Evolutionary conservation across 92 coral and sea anemone genomes (phyloP).

Genomic region (Ricordea florida): DNA sequence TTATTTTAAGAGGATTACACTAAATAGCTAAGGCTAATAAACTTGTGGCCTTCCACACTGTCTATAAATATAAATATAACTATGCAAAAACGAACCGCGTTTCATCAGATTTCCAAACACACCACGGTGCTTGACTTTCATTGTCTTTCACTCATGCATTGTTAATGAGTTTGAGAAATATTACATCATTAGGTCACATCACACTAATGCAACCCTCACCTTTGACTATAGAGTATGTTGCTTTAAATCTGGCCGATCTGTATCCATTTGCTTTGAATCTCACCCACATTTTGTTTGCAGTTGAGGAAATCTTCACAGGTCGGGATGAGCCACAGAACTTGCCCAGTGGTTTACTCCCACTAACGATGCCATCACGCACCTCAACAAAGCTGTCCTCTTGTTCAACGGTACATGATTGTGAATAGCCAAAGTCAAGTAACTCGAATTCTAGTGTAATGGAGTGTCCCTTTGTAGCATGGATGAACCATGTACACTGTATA

Average conservation of each 20-base stretch:
- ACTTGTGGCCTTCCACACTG: neutral
- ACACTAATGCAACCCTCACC: slow-evolving; percentile 5
- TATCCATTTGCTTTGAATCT: slow-evolving; percentile 53
- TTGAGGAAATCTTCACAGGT: slow-evolving; percentile 44
- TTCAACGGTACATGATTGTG: slow-evolving; percentile 19
- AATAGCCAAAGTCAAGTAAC: slow-evolving; percentile 61
- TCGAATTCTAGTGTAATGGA: slow-evolving; percentile 56
- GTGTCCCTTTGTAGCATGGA: slow-evolving; percentile 48
- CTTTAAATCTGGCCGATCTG: slow-evolving; percentile 65
- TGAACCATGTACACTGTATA: slow-evolving; percentile 72
- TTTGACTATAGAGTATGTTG: slow-evolving; percentile 43
- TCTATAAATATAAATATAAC: neutral
- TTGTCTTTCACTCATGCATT: no score
- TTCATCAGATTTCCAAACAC: no score
- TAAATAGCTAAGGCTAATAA: no score
- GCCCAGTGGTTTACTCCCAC: slow-evolving; percentile 51
- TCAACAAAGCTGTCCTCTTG: slow-evolving; percentile 44
- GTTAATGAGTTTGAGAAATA: no score
- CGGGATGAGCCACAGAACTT: slow-evolving; percentile 59
- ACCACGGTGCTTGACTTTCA: no score
- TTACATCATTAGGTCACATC: neutral
- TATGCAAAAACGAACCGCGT: no score
- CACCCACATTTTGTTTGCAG: slow-evolving; percentile 65
- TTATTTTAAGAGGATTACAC: no score
- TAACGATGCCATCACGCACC: slow-evolving; percentile 53